A percentile compares a stretch with the other conserved stretches of the same genome.
These are phyloP conservation scores for Agrilus planipennis DNA, from an alignment of 1,140 invertebrate species.

Conservation along the genomic window DNA sequence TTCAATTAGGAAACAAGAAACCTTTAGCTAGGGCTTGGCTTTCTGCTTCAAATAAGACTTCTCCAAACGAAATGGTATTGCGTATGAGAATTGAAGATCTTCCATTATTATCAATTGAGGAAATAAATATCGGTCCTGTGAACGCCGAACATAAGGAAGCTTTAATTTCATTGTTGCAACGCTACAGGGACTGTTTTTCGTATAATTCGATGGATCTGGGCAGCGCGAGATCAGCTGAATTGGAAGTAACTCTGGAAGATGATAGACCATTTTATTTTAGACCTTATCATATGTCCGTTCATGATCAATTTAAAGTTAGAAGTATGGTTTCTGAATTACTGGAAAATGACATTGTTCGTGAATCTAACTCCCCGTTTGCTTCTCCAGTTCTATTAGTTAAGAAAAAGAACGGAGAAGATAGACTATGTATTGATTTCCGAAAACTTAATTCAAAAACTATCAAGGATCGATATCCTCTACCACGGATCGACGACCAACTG, in stretches of 20 bases:
- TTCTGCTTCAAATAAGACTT: too few relatives aligned
- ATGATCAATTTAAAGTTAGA: neutral
- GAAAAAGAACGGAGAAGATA: neutral
- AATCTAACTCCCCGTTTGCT: neutral
- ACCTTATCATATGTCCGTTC: neutral
- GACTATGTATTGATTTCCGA: constrained; percentile 1
- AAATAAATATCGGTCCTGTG: too few relatives aligned
- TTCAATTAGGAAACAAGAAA: neutral
- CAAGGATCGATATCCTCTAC: too few relatives aligned
- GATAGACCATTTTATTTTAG: neutral
- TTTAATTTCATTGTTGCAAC: too few relatives aligned
- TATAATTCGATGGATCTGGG: too few relatives aligned
- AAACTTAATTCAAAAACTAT: constrained; percentile 1
- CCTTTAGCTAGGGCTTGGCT: too few relatives aligned
- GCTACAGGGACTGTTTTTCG: too few relatives aligned
- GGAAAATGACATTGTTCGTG: neutral
- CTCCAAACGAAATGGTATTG: too few relatives aligned
- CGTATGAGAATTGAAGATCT: too few relatives aligned
- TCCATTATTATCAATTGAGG: too few relatives aligned
- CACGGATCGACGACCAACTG: too few relatives aligned
- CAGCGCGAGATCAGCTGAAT: constrained; percentile 3
- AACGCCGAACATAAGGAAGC: too few relatives aligned
- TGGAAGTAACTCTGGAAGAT: constrained; percentile 5
- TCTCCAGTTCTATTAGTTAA: neutral
- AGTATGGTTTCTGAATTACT: neutral